A percentile compares a stretch with the other conserved stretches of the same genome.
phyloP scores from a whole-genome alignment of 2,113 vertebrate genomes.

The Terrapene triunguis region DNA sequence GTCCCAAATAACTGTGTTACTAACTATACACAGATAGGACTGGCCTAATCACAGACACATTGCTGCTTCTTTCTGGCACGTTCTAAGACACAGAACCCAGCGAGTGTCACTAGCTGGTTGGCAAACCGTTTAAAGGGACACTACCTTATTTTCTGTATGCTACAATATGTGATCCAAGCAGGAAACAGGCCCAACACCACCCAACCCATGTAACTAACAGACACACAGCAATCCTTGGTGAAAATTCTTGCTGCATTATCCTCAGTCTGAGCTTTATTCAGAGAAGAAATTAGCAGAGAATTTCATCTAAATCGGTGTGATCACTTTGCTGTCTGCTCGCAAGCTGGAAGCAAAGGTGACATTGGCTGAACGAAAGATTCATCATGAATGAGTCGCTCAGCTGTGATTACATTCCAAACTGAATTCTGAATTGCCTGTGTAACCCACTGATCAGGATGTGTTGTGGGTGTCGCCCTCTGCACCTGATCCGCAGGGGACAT shows the following conservation, averaged over 20 bases:
- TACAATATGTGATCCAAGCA: background rate
- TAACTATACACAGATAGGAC: background rate
- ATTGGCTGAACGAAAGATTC: background rate
- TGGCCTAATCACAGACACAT: background rate
- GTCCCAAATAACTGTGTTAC: background rate
- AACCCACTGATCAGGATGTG: background rate
- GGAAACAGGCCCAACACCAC: background rate
- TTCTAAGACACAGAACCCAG: background rate
- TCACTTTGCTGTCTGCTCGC: background rate
- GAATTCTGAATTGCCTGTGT: background rate
- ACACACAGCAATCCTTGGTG: background rate
- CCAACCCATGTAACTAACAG: background rate
- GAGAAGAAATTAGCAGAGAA: background rate
- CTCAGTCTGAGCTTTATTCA: background rate
- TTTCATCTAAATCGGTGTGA: background rate
- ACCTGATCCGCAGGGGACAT: background rate
- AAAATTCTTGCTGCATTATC: background rate
- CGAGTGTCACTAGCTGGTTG: background rate
- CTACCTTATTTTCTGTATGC: background rate
- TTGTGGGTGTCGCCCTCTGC: background rate
- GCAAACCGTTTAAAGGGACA: background rate
- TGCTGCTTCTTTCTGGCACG: background rate
- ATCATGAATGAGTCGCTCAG: background rate
- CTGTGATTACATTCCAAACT: background rate
- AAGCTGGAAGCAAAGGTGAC: background rate